Conservation (phyloP, 1,140 invertebrate genomes). For the Campodea augens region DNA sequence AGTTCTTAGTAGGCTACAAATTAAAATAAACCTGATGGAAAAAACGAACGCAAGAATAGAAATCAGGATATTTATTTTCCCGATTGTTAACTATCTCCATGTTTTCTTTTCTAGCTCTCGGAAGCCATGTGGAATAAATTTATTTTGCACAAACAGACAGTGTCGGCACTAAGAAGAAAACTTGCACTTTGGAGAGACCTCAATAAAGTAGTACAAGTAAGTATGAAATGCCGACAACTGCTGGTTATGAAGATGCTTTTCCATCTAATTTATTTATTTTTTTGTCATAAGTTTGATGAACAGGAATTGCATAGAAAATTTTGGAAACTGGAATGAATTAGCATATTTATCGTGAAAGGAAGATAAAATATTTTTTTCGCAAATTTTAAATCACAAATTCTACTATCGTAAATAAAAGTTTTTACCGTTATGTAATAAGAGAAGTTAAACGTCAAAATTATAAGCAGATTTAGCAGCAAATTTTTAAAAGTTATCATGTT, state of each 20-base stretch:
- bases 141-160: constrained; percentile 52
- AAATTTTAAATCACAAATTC: neutral
- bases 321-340: constrained; percentile 3
- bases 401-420: too few species aligned
- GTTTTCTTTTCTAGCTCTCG: constrained; percentile 33
- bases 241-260: constrained; percentile 9
- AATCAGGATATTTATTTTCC: too few species aligned
- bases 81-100: too few species aligned
- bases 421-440: too few species aligned
- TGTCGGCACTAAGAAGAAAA: constrained; percentile 55
- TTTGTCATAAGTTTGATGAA: constrained; percentile 2
- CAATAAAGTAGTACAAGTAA: constrained; percentile 48
- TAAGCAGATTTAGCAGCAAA: too few species aligned
- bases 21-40: too few species aligned
- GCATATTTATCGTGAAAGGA: constrained; percentile 4
- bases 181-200: constrained; percentile 62
- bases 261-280: neutral
- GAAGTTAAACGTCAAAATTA: too few species aligned
- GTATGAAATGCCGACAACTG: constrained; percentile 18
- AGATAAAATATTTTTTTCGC: neutral
- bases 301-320: neutral
- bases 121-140: constrained; percentile 60
- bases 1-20: too few species aligned
- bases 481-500: too few species aligned
- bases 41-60: too few species aligned